Conservation (phyloP, 2,113 vertebrate species). For the Periophthalmodon schlosseri region DNA sequence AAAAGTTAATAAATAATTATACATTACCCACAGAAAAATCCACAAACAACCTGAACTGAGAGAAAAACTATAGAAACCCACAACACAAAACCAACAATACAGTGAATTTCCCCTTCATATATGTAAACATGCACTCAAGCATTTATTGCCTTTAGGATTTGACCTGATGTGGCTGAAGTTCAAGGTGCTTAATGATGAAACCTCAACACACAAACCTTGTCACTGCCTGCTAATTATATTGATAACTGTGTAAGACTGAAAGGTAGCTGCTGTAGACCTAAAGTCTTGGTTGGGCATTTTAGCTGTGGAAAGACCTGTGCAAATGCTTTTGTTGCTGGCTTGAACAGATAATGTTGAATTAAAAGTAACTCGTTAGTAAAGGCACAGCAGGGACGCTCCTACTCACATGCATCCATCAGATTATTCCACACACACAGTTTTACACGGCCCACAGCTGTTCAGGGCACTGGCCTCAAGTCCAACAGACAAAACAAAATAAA, state of each 20-base stretch:
- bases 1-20: conserved; percentile 26
- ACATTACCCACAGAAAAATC: conserved; percentile 28
- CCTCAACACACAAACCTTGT: not conserved
- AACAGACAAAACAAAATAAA: conserved; percentile 17
- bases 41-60: conserved; percentile 42
- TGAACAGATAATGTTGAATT: conserved; percentile 35
- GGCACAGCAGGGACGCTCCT: conserved; percentile 73
- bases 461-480: conserved; percentile 51
- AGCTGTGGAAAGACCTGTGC: conserved; percentile 48
- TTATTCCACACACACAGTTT: conserved; percentile 34
- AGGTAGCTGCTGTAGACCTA: not conserved
- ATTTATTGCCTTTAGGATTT: conserved; percentile 46
- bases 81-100: conserved; percentile 20
- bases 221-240: not conserved
- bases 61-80: conserved; percentile 42
- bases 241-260: not conserved
- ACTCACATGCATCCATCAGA: conserved; percentile 44
- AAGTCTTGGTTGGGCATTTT: conserved; percentile 7
- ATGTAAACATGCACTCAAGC: conserved; percentile 39
- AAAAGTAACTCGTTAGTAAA: conserved; percentile 53
- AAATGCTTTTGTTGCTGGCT: conserved; percentile 22
- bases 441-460: conserved; percentile 52
- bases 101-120: conserved; percentile 30
- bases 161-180: conserved; percentile 1
- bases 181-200: conserved; percentile 9